These are phyloP conservation scores for Numenius arquata DNA, from an alignment of 2,113 vertebrate genomes.

Conservation along the genomic window DNA sequence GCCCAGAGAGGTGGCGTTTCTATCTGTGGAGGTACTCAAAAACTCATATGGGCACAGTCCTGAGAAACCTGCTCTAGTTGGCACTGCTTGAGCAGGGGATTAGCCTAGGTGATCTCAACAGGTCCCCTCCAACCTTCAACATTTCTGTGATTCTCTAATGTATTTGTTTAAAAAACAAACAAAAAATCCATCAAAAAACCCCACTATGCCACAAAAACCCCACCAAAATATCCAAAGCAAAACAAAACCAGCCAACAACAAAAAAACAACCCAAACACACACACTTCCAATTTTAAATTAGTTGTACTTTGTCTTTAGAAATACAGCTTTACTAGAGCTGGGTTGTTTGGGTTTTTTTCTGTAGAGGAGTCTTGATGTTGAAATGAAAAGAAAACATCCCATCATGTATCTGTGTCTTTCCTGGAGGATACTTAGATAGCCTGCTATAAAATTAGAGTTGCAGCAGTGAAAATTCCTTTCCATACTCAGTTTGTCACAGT, in stretches of 20 bases:
- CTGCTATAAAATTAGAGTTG: background rate
- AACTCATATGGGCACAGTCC: rapidly evolving
- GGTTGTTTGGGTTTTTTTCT: background rate
- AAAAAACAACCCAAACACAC: too few relatives aligned
- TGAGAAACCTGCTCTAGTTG: background rate
- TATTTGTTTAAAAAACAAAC: background rate
- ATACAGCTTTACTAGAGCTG: background rate
- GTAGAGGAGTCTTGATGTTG: background rate
- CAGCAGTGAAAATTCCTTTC: background rate
- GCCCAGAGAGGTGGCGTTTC: background rate
- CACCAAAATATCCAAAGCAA: background rate
- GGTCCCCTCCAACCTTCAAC: background rate
- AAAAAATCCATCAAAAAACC: background rate
- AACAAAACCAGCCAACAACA: background rate
- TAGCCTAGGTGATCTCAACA: background rate
- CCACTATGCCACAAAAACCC: background rate
- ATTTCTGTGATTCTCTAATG: background rate
- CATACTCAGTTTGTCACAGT: rapidly evolving
- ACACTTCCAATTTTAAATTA: background rate
- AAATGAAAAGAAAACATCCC: background rate
- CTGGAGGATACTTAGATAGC: background rate
- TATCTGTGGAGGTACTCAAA: background rate
- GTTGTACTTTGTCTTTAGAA: background rate
- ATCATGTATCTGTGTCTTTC: background rate
- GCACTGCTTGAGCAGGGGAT: background rate